A percentile compares a stretch with the other conserved stretches of the same genome.
Conservation (phyloP, 2,888 invertebrate genomes). For the Trisateles emortualis region DNA sequence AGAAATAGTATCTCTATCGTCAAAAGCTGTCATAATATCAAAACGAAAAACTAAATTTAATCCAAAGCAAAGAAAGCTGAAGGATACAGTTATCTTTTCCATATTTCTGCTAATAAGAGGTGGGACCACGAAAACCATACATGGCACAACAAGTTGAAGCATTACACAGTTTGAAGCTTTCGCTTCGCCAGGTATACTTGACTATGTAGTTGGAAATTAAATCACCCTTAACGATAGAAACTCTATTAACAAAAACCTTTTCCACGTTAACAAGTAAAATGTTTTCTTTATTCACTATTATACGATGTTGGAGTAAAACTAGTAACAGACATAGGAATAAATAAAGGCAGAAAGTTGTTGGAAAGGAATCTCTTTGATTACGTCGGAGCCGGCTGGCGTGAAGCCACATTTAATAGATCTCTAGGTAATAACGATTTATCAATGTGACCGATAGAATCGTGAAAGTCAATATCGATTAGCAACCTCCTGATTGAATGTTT, state of each 20-base stretch:
- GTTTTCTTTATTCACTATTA: background rate
- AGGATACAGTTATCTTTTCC: too few species aligned
- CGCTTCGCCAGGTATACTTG: too few species aligned
- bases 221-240: background rate
- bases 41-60: too few species aligned
- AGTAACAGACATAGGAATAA: conserved; percentile 14
- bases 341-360: conserved; percentile 41
- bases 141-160: too few species aligned
- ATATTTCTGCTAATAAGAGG: too few species aligned
- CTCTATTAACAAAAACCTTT: background rate
- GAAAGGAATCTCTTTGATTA: conserved; percentile 49
- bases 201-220: background rate
- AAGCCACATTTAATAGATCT: conserved; percentile 43
- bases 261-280: background rate
- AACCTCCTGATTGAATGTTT: conserved; percentile 45
- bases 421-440: conserved; percentile 53
- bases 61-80: too few species aligned
- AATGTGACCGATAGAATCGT: conserved; percentile 52
- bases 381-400: conserved; percentile 37
- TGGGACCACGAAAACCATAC: too few species aligned
- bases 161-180: too few species aligned
- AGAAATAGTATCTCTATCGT: too few species aligned
- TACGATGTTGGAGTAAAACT: conserved; percentile 1
- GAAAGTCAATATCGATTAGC: conserved; percentile 64
- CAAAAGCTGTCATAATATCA: too few species aligned